These are phyloP conservation scores for Aradus depressus DNA, from an alignment of 2,888 invertebrate genomes.

Conservation along the genomic window DNA sequence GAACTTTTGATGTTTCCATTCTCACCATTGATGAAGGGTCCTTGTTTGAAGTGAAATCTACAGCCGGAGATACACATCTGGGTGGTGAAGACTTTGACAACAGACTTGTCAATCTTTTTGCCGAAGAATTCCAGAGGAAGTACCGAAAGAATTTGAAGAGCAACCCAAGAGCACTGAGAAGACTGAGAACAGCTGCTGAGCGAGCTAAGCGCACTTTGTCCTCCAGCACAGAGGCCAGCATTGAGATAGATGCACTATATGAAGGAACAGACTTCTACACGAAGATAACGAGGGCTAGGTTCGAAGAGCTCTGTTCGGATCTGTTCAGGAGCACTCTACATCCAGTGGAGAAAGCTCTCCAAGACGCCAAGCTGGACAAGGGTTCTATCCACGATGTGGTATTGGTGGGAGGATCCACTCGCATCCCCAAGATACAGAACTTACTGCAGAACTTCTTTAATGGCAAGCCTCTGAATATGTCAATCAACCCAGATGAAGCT, in stretches of 20 bases:
- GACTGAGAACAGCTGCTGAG: constrained; percentile 77
- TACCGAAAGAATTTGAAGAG: constrained; percentile 52
- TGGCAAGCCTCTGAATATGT: constrained; percentile 59
- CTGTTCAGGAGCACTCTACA: constrained; percentile 64
- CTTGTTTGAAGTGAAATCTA: constrained; percentile 58
- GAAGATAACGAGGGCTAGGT: constrained; percentile 64
- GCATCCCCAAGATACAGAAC: constrained; percentile 39
- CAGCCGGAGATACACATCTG: constrained; percentile 73
- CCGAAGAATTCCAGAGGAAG: constrained; percentile 65
- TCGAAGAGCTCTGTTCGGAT: constrained; percentile 78
- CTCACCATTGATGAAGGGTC: constrained; percentile 53
- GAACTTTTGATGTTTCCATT: constrained; percentile 70
- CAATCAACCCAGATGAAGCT: constrained; percentile 71
- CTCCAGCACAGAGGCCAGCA: constrained; percentile 62
- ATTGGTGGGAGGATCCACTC: constrained; percentile 39
- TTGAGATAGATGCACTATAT: constrained; percentile 61
- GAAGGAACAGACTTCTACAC: constrained; percentile 49
- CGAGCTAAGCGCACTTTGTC: constrained; percentile 66
- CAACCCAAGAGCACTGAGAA: constrained; percentile 63
- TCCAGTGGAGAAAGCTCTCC: constrained; percentile 63
- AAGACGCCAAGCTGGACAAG: constrained; percentile 44
- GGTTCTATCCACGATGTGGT: constrained; percentile 39
- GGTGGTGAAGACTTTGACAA: constrained; percentile 75
- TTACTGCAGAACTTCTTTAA: constrained; percentile 48
- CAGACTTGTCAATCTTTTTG: constrained; percentile 65